phyloP scores from a whole-genome alignment of 2,797 vertebrate genomes.

The Pseudomugil gertrudae region DNA sequence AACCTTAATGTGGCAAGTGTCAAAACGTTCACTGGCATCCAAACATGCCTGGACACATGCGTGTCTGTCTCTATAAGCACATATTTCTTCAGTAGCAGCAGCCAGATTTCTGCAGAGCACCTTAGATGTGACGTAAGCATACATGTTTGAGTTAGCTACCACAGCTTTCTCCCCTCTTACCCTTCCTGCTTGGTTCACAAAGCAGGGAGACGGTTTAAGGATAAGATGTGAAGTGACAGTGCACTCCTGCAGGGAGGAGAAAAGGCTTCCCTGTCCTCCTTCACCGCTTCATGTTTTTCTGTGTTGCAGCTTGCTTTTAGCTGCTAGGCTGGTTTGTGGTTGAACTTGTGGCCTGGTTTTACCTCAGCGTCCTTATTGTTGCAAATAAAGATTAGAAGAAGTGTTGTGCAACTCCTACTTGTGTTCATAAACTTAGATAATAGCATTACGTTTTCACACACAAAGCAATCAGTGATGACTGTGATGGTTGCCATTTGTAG shows the following conservation, averaged over 20 bases:
- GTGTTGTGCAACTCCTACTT: background rate
- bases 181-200: constrained; percentile 29
- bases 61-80: background rate
- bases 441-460: background rate
- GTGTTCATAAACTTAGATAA: constrained; percentile 3
- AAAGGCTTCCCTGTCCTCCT: constrained; percentile 6
- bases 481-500: background rate
- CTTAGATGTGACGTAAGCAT: constrained; percentile 24
- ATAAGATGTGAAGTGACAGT: constrained; percentile 65
- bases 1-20: constrained; percentile 15
- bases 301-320: constrained; percentile 10
- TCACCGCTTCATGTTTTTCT: constrained; percentile 15
- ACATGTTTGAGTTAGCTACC: constrained; percentile 22
- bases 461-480: background rate
- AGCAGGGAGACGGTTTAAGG: constrained; percentile 27
- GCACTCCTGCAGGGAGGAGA: constrained; percentile 53
- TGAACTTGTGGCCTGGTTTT: constrained; percentile 16
- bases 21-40: constrained; percentile 12
- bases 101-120: constrained; percentile 24
- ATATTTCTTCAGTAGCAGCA: constrained; percentile 6
- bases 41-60: background rate
- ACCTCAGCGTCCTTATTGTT: background rate
- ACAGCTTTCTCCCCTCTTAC: constrained; percentile 22
- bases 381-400: constrained; percentile 10
- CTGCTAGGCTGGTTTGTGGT: constrained; percentile 21